Evolutionary conservation across 2,797 vertebrate genomes (phyloP).

Genomic region (Lerista edwardsae): DNA sequence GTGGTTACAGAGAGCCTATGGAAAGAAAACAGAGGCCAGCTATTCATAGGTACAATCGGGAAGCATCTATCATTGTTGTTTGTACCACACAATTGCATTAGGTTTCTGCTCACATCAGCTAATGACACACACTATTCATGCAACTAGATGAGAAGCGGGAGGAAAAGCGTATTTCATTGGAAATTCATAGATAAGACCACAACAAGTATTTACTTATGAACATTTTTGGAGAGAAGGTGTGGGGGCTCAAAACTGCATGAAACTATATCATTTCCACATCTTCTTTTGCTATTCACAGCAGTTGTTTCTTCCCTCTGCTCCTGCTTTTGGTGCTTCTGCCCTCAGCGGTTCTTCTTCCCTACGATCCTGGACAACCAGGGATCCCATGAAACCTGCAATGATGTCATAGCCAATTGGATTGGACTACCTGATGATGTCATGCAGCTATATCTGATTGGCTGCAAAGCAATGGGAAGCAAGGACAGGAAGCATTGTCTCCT

Average conservation of each 20-base stretch:
- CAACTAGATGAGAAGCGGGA: background rate
- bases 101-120: background rate
- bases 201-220: background rate
- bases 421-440: background rate
- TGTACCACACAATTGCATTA: background rate
- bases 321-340: background rate
- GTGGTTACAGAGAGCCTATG: background rate
- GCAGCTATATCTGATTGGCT: background rate
- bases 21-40: background rate
- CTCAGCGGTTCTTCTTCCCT: background rate
- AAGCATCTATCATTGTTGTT: background rate
- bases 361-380: background rate
- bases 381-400: background rate
- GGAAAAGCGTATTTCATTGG: background rate
- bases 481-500: too few species aligned
- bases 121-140: too few species aligned
- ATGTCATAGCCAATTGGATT: background rate
- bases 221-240: too few species aligned
- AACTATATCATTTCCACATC: too few species aligned
- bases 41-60: background rate
- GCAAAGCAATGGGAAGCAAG: background rate
- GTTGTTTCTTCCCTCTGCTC: background rate
- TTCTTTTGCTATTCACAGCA: background rate
- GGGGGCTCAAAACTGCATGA: background rate
- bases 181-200: background rate